Conservation (phyloP, 2,888 invertebrate genomes). For the Machimus rusticus region DNA sequence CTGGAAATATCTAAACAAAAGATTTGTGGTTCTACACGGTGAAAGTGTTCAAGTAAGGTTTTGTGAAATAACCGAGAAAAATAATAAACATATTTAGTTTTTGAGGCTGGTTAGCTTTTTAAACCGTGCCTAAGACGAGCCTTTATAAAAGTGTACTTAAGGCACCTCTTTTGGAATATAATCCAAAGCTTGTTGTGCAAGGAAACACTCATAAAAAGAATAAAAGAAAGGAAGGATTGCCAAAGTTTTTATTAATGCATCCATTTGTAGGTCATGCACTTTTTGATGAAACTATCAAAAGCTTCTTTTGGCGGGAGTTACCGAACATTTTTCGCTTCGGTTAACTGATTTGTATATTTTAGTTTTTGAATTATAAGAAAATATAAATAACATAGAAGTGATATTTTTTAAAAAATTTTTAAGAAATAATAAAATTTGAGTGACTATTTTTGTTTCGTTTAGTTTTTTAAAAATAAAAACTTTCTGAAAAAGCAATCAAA, state of each 20-base stretch:
- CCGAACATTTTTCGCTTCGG: background rate
- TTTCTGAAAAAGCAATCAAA: too few relatives aligned
- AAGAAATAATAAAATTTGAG: too few relatives aligned
- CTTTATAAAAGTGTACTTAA: background rate
- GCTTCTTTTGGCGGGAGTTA: background rate
- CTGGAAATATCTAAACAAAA: background rate
- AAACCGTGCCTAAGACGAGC: background rate
- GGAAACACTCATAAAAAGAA: background rate
- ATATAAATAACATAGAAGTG: too few relatives aligned
- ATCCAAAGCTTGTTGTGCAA: background rate
- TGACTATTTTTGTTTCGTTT: too few relatives aligned
- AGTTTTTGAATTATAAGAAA: too few relatives aligned
- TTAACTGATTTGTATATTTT: too few relatives aligned
- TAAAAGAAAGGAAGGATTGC: background rate
- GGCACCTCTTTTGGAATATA: background rate
- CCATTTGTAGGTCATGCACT: background rate
- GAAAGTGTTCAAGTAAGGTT: background rate
- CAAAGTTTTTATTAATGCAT: background rate
- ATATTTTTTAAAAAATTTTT: too few relatives aligned
- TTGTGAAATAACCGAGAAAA: background rate
- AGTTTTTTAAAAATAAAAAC: too few relatives aligned
- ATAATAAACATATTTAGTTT: background rate
- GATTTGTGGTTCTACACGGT: background rate
- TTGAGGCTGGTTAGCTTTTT: background rate
- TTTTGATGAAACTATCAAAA: background rate